A percentile compares a stretch with the other conserved stretches of the same genome.
Conservation (phyloP, 1,140 invertebrate genomes). For the Heliothis subflexa region DNA sequence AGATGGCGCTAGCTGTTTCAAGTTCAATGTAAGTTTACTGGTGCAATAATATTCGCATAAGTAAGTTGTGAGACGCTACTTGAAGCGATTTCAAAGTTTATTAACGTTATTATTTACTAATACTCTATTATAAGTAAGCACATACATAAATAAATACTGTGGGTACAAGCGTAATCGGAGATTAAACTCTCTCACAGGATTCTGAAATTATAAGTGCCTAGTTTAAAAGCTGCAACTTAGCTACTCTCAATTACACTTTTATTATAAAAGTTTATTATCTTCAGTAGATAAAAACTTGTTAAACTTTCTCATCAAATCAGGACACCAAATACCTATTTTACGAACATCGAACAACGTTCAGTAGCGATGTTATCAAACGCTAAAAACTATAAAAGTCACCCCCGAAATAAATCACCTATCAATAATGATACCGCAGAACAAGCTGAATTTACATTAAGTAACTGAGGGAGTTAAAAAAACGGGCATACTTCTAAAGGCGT, state of each 20-base stretch:
- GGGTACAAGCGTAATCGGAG: neutral
- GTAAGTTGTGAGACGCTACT: no score
- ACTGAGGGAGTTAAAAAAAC: conserved; percentile 19
- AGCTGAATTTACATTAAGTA: conserved; percentile 39
- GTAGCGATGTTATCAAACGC: conserved; percentile 23
- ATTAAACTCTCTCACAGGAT: neutral
- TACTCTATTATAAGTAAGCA: no score
- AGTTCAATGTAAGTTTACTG: no score
- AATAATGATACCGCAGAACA: conserved; percentile 41
- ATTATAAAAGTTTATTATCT: no score
- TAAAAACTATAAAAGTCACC: conserved; percentile 47
- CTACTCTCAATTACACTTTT: no score
- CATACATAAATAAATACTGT: neutral
- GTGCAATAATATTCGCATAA: no score
- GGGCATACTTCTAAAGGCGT: neutral
- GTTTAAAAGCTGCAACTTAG: no score
- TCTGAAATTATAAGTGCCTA: no score
- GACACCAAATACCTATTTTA: conserved; percentile 15
- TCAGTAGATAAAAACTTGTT: no score
- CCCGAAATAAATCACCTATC: conserved; percentile 43
- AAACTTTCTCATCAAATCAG: neutral
- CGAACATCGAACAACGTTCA: neutral
- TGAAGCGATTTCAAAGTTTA: no score
- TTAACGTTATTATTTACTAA: no score
- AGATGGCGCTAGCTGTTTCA: conserved; percentile 53